Base-by-base conservation (phyloP, 2,888 invertebrate genomes). In the Dendrolimus houi region DNA sequence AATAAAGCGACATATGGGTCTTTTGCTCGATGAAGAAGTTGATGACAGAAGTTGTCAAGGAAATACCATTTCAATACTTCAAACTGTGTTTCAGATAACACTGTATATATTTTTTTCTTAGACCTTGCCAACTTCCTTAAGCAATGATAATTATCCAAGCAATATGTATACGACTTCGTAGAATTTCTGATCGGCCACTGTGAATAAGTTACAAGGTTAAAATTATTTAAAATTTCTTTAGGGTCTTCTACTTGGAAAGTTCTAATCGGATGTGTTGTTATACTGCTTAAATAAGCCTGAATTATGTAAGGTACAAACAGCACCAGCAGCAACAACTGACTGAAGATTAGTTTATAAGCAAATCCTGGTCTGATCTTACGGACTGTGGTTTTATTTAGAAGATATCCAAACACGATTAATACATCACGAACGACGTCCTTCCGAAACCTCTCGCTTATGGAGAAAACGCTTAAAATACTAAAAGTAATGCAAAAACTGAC, bases 381-480 rank as follows among this genome's bases (percentile, higher is more conserved):
- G 2, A 66, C 54, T n/a, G 41, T 55, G 2, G 56, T 57, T 57
- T 69, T 77, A 62, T 71, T 72, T 7, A 75, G 59, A 59, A 77
- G 70, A 54, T 68, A 72, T 53, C 80, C 79, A 52, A 69, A 68
- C 9, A 77, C 65, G 8, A 69, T 57, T 42, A 79, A 57, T 17
- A 71, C 52, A 12, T 70, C 65, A 9, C 70, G 65, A 1, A 60
- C 41, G 14, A 62, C 12, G 60, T 74, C 71, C 40, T 57, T 42
- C 9, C 9, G 42, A 42, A 42, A 8, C 42, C 9, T 64, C 1
- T 57, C 41, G 6, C 40, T 14, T 0, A 56, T 55, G 9, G 64
- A 58, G 62, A 79, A 79, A 57, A 75, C 57, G 14, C 61, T 60
- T 8, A 74, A 57, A 1, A 55, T 10, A 52, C 61, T 59, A 7